Evolutionary conservation across 2,888 invertebrate species (phyloP), one percentile per base, ranked within the genome.

Genomic region (Pherbina coryleti): DNA sequence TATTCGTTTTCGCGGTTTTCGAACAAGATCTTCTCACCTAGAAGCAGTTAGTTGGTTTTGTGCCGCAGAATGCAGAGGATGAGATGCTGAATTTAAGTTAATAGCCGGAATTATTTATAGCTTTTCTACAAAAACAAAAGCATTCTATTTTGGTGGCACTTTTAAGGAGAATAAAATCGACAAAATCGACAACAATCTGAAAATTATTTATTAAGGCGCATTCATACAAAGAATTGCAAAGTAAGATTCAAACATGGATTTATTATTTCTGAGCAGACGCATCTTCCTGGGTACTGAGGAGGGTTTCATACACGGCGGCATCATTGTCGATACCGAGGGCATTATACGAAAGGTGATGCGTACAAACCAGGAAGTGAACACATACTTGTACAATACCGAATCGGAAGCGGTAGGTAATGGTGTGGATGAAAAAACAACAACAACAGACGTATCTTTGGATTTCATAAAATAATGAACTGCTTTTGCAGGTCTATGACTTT

Each of bases 261-360:
- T 89, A 77, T 84, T 90, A 70, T 90, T 89, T 71, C 82, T 90
- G 37, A 89, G 90, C 81, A 88, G 84, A 79, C 85, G 88, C 76
- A 90, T 94, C 51, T 92, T 92, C 72, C 90, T 93, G 70, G 89
- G 87, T 78, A 81, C 79, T n/a, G 85, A 91, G 80, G 88, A 90
- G 76, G 89, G 89, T 64, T 90, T 93, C 70, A 84, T 91, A 19
- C 91, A 92, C 79, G 94, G 93, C 60, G 93, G 92, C 34, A 91
- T 94, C 80, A 87, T 94, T 51, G 92, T 93, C 28, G 86, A 88
- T 71, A 85, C 85, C 2, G 88, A 91, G 84, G 94, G 93, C 19
- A 91, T 91, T 82, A 93, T 94, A 81, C 87, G 90, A 78, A 82
- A 44, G 82, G 83, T 94, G 51, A 84, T 93, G 4, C 90, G 88